phyloP scores from a whole-genome alignment of 1,140 invertebrate genomes.

The Oryzaephilus surinamensis region DNA sequence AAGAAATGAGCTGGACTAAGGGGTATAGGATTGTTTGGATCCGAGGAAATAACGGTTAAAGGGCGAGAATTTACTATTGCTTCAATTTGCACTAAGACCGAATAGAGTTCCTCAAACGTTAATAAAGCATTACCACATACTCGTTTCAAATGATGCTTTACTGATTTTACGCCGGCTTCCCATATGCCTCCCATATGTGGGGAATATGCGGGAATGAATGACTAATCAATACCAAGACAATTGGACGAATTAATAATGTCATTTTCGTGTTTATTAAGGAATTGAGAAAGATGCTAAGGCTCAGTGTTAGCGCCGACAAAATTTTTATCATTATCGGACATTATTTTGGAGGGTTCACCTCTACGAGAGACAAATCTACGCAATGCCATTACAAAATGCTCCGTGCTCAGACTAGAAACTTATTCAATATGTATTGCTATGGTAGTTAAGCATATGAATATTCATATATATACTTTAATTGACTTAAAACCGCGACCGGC shows the following conservation, averaged over 20 bases:
- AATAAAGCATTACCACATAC: constrained; percentile 17
- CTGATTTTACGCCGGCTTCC: constrained; percentile 24
- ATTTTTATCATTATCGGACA: constrained; percentile 11
- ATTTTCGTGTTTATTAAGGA: neutral
- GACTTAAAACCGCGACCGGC: constrained; percentile 1
- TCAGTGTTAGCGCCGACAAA: constrained; percentile 1
- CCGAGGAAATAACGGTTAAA: constrained; percentile 17
- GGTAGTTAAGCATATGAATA: constrained; percentile 32
- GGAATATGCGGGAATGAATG: constrained; percentile 27
- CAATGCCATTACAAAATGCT: constrained; percentile 28
- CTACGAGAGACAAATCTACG: constrained; percentile 30
- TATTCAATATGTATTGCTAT: constrained; percentile 27
- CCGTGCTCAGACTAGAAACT: constrained; percentile 12
- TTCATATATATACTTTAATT: constrained; percentile 28
- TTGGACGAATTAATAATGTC: constrained; percentile 4
- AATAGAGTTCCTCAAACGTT: constrained; percentile 25
- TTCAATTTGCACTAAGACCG: constrained; percentile 21
- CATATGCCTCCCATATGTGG: constrained; percentile 35
- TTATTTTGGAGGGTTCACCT: constrained; percentile 24
- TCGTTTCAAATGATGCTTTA: constrained; percentile 14
- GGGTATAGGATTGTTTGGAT: constrained; percentile 18
- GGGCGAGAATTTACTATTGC: constrained; percentile 29
- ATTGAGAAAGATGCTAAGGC: neutral
- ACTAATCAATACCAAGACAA: constrained; percentile 20
- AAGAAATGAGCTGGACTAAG: constrained; percentile 35